Conservation (phyloP, 2,113 vertebrate species). For the Notiomystis cincta region DNA sequence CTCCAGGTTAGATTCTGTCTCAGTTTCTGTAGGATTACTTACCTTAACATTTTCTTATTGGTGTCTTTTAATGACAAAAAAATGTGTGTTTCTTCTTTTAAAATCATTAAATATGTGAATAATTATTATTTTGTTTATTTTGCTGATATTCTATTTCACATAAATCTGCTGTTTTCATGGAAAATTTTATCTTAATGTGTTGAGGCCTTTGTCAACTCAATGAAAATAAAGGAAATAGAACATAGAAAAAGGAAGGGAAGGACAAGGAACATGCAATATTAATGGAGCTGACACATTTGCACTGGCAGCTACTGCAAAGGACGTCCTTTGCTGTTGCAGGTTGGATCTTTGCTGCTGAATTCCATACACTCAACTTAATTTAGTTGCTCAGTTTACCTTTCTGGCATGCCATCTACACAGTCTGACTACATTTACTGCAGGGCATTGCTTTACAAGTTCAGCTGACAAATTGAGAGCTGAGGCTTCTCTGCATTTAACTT, state of each 20-base stretch:
- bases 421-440: background rate
- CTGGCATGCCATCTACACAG: accelerated
- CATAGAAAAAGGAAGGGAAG: background rate
- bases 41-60: background rate
- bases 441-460: background rate
- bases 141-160: background rate
- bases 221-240: background rate
- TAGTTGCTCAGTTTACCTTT: background rate
- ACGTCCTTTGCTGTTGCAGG: background rate
- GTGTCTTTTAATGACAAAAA: background rate
- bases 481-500: background rate
- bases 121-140: background rate
- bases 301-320: background rate
- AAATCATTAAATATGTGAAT: background rate
- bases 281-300: background rate
- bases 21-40: background rate
- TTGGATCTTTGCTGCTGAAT: background rate
- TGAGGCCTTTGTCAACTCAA: background rate
- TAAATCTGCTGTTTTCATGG: background rate
- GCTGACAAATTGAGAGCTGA: background rate
- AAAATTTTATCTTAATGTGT: background rate
- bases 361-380: background rate
- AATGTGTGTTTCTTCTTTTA: accelerated
- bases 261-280: background rate
- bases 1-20: conserved; percentile 80